Conservation (phyloP, 2,888 invertebrate species). For the Allolobophora icterica region DNA sequence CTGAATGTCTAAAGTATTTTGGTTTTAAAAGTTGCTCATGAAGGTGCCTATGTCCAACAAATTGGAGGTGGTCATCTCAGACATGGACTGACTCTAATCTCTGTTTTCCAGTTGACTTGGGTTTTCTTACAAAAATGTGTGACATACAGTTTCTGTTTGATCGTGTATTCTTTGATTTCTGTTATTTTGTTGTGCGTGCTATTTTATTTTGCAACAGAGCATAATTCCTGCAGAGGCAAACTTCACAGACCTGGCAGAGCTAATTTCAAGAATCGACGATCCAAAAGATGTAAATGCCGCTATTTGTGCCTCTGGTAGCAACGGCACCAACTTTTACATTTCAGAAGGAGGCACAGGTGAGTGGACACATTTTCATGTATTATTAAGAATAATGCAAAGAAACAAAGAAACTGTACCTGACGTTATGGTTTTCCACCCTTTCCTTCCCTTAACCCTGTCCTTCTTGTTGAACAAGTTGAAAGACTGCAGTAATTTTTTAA, state of each 20-base stretch:
- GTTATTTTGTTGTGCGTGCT: background rate
- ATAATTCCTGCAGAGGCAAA: conserved; percentile 57
- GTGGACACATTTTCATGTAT: background rate
- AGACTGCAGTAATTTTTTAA: too few species aligned
- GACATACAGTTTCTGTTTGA: too few species aligned
- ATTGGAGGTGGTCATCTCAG: too few species aligned
- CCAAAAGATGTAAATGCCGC: conserved; percentile 44
- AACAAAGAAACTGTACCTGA: background rate
- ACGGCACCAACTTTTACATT: conserved; percentile 30
- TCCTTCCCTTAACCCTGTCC: too few species aligned
- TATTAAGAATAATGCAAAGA: background rate
- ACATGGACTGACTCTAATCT: too few species aligned
- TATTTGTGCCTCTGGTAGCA: background rate
- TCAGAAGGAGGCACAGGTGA: conserved; percentile 31
- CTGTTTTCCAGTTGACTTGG: too few species aligned
- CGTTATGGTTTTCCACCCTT: background rate
- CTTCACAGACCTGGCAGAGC: conserved; percentile 65
- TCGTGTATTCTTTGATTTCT: too few species aligned
- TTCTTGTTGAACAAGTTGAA: too few species aligned
- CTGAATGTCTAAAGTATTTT: too few species aligned
- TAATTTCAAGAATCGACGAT: conserved; percentile 62
- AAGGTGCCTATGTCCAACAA: too few species aligned
- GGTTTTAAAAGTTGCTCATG: too few species aligned
- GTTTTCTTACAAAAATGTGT: too few species aligned
- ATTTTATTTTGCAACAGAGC: conserved; percentile 39